Evolutionary conservation across 2,113 vertebrate species (phyloP).

Genomic region (Pithys albifrons): DNA sequence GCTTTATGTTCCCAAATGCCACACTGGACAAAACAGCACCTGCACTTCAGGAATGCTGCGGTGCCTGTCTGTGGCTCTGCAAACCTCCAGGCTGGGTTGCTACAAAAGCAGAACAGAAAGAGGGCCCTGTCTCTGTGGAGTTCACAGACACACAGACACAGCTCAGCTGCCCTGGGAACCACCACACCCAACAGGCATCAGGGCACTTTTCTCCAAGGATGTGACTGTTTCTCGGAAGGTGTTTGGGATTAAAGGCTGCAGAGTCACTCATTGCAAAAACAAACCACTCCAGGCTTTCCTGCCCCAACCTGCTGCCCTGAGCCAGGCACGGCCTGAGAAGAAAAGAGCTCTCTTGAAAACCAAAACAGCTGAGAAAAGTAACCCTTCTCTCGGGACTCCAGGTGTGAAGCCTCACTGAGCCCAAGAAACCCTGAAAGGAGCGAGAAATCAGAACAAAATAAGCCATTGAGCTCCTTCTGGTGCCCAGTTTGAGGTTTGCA

Average conservation of each 20-base stretch:
- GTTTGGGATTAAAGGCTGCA: not conserved
- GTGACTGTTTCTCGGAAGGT: not conserved
- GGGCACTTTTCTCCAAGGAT: not conserved
- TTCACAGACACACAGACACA: fast-evolving
- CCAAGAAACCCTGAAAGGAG: not conserved
- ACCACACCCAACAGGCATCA: not conserved
- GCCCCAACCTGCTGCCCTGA: not conserved
- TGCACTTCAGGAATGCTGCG: fast-evolving
- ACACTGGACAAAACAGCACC: not conserved
- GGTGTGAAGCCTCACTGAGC: not conserved
- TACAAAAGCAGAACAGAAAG: no score
- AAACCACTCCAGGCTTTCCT: not conserved
- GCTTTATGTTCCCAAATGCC: not conserved
- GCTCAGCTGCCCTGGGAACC: not conserved
- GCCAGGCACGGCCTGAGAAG: not conserved
- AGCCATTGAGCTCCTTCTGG: not conserved
- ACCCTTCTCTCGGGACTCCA: not conserved
- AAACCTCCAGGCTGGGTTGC: not conserved
- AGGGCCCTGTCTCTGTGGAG: not conserved
- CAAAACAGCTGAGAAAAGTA: not conserved
- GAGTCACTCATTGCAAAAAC: not conserved
- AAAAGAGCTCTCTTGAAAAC: not conserved
- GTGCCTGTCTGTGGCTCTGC: fast-evolving
- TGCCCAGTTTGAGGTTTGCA: not conserved
- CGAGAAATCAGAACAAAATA: not conserved